phyloP scores from a whole-genome alignment of 2,888 invertebrate genomes.

The Ernsta delagoae region DNA sequence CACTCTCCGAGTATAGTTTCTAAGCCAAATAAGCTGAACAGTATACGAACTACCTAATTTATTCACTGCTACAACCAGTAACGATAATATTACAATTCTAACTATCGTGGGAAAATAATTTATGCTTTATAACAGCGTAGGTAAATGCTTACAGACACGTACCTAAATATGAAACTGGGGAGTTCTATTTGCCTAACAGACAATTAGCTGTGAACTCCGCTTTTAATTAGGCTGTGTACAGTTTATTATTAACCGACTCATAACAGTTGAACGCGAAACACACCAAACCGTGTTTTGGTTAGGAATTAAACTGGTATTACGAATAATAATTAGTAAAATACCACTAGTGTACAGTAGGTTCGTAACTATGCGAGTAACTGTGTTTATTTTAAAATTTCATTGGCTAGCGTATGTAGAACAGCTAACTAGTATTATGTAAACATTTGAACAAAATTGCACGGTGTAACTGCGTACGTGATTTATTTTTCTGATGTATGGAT shows the following conservation, averaged over 20 bases:
- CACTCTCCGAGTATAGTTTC: too few species aligned
- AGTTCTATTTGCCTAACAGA: slow-evolving; percentile 38
- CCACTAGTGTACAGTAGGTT: not conserved
- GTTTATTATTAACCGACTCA: slow-evolving; percentile 26
- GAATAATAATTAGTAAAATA: slow-evolving; percentile 12
- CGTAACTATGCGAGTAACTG: not conserved
- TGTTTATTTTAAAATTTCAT: too few species aligned
- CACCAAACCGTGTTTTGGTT: slow-evolving; percentile 14
- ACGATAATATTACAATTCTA: not conserved
- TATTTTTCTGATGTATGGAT: too few species aligned
- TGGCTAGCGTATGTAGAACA: too few species aligned
- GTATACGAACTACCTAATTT: too few species aligned
- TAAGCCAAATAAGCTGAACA: too few species aligned
- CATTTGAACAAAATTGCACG: too few species aligned
- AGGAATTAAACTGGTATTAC: slow-evolving; percentile 11
- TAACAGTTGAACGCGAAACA: slow-evolving; percentile 29
- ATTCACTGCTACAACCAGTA: not conserved
- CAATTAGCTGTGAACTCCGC: slow-evolving; percentile 35
- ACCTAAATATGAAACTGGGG: slow-evolving; percentile 41
- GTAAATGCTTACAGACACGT: slow-evolving; percentile 38
- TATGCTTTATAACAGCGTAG: slow-evolving; percentile 10
- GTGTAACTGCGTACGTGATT: too few species aligned
- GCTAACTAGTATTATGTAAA: too few species aligned
- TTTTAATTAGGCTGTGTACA: slow-evolving; percentile 35
- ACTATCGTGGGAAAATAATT: slow-evolving; percentile 2